phyloP scores from a whole-genome alignment of 2,113 vertebrate species.

The Isichthys henryi region DNA sequence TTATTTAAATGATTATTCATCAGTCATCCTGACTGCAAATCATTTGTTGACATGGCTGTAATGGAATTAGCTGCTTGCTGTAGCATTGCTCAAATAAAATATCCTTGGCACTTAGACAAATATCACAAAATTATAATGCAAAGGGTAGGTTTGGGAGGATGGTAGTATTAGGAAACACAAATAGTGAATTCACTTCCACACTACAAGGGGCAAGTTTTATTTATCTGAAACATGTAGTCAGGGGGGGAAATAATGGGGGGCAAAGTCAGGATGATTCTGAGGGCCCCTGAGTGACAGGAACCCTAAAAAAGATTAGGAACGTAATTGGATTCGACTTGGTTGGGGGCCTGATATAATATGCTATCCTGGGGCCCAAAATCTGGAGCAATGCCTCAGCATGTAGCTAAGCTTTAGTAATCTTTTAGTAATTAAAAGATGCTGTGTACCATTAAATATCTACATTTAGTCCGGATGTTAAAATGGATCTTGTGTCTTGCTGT shows the following conservation, averaged over 20 bases:
- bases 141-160: neutral
- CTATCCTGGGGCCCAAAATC: too few relatives aligned
- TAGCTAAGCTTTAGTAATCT: neutral
- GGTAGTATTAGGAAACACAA: too few relatives aligned
- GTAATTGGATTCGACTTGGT: too few relatives aligned
- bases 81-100: neutral
- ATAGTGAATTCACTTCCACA: neutral
- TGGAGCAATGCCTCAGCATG: neutral
- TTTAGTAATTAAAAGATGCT: neutral
- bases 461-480: neutral
- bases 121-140: neutral
- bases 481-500: neutral
- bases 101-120: neutral
- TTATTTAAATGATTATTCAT: neutral
- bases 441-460: neutral
- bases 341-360: too few relatives aligned
- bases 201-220: neutral
- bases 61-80: neutral
- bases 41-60: slow-evolving; percentile 10
- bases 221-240: neutral
- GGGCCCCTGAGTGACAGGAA: too few relatives aligned
- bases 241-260: too few relatives aligned
- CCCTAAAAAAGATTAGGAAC: too few relatives aligned
- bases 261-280: too few relatives aligned
- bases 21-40: slow-evolving; percentile 2